Percentiles rank a stretch among this genome's conserved stretches.
These are phyloP conservation scores for Trissoscelio sp. DNA, from an alignment of 2,888 invertebrate species.

Conservation along the genomic window DNA sequence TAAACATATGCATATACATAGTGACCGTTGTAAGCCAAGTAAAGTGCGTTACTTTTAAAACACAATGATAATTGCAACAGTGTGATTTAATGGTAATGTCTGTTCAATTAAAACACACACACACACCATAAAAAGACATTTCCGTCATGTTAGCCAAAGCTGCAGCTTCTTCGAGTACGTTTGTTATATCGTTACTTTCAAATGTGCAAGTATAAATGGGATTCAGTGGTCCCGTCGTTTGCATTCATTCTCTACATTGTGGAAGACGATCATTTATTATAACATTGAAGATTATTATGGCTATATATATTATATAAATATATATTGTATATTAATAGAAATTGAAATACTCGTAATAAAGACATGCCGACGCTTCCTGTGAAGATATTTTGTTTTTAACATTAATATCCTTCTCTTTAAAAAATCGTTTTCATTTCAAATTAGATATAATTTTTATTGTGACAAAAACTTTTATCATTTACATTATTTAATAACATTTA, in stretches of 20 bases:
- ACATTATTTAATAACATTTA: no score
- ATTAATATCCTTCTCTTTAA: neutral
- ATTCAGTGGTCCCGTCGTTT: slow-evolving; percentile 64
- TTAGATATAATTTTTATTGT: no score
- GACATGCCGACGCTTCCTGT: slow-evolving; percentile 82
- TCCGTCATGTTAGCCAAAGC: slow-evolving; percentile 57
- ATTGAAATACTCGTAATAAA: slow-evolving; percentile 83
- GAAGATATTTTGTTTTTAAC: slow-evolving; percentile 60
- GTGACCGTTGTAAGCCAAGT: slow-evolving; percentile 50
- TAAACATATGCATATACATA: slow-evolving; percentile 45
- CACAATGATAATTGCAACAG: slow-evolving; percentile 18
- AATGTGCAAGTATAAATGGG: slow-evolving; percentile 49
- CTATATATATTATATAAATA: slow-evolving; percentile 81
- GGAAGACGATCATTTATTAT: slow-evolving; percentile 78
- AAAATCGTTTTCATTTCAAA: neutral
- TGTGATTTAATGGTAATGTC: slow-evolving; percentile 56
- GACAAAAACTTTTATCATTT: no score
- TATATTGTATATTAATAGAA: slow-evolving; percentile 82
- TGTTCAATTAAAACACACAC: slow-evolving; percentile 31
- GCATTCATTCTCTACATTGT: slow-evolving; percentile 76
- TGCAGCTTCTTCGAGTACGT: slow-evolving; percentile 60
- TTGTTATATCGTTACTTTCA: slow-evolving; percentile 53
- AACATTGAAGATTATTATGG: slow-evolving; percentile 81
- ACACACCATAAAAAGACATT: slow-evolving; percentile 12
- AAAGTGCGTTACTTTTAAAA: slow-evolving; percentile 44